Evolutionary conservation across 2,797 vertebrate species (phyloP), one percentile per base, ranked within the genome.

Genomic region (Zenarchopterus dispar): DNA sequence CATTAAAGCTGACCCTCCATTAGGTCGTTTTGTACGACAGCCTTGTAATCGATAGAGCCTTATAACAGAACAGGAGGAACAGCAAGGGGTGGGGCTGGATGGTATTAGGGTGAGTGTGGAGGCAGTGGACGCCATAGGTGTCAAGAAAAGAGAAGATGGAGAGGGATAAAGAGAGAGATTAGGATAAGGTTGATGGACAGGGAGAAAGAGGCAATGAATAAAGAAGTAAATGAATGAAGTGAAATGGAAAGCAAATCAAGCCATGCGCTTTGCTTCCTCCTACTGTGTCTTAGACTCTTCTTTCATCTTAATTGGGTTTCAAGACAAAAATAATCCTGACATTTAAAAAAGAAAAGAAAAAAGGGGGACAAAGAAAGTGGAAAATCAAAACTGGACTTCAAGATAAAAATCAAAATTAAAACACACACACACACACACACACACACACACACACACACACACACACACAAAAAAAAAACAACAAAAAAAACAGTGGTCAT

Each of bases 1-100:
- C 94, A 96, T 97, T 96, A 96, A 95, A 92, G 85, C 91, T 94
- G 94, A 95, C 95, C 95, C 93, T 93, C 93, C 94, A 93, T 96
- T 96, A 95, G 94, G 91, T 93, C 86, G 91, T 93, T 94, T 93
- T 93, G 94, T 95, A 90, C 78, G 67, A 90, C 86, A 78, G 89
- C 85, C 93, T 94, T 93, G 93, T 95, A 94, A 97, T 96, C 93
- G 94, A 96, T 96, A 91, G 94, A 94, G 91, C 80, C 92, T 92
- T 91, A 87, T 86, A 80, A 89, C 86, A 69, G 90, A 79, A 77
- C 78, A 82, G 78, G 81, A 77, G 79, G 82, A 75, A 70, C 57
- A 31, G 36, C 0, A 23, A 61, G 73, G 71, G 78, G 75, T 26
- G 72, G 81, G 75, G 62, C 60, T 10, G 39, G 63, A 53, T 11